Evolutionary conservation across 1,140 invertebrate species (phyloP).

Genomic region (Bombus polaris): DNA sequence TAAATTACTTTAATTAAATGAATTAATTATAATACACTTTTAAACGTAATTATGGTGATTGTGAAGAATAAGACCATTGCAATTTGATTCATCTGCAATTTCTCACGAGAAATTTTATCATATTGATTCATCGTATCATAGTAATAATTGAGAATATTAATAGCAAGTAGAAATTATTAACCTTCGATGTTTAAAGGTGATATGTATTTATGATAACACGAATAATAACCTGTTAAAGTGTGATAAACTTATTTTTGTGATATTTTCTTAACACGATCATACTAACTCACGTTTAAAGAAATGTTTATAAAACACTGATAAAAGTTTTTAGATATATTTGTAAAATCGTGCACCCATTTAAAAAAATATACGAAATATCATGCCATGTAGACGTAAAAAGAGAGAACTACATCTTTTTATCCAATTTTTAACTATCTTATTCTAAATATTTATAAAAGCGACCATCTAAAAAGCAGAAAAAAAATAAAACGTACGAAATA

Average conservation of each 20-base stretch:
- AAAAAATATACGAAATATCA: not conserved
- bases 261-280: not conserved
- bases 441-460: not conserved
- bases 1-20: too few relatives aligned
- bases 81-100: too few relatives aligned
- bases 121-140: too few relatives aligned
- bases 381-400: not conserved
- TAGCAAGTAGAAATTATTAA: too few relatives aligned
- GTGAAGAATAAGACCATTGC: too few relatives aligned
- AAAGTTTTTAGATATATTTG: not conserved
- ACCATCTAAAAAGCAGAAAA: not conserved
- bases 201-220: not conserved
- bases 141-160: too few relatives aligned
- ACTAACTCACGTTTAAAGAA: not conserved
- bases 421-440: not conserved
- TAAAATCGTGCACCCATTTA: not conserved
- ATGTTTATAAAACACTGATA: not conserved
- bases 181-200: not conserved
- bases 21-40: too few relatives aligned
- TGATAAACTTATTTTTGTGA: too few relatives aligned
- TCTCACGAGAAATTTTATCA: too few relatives aligned
- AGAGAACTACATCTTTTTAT: not conserved
- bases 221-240: not conserved
- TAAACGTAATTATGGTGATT: too few relatives aligned
- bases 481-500: not conserved